Percentiles rank a stretch among this genome's conserved stretches.
Evolutionary conservation across 1,140 invertebrate genomes (phyloP).

Genomic region (Cataglyphis hispanica): DNA sequence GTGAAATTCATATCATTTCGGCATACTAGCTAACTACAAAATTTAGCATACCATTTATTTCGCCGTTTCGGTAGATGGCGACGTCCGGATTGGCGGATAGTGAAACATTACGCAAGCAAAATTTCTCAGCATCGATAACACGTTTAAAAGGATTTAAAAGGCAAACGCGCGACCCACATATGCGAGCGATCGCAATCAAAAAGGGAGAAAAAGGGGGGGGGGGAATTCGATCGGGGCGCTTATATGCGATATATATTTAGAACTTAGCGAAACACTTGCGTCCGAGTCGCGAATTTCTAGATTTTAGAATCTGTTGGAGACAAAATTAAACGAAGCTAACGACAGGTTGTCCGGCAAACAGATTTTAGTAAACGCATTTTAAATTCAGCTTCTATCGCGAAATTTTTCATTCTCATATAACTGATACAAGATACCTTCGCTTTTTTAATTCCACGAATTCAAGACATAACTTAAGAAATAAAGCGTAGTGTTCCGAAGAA

Average conservation of each 20-base stretch:
- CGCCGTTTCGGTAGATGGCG: constrained; percentile 70
- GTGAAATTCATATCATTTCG: constrained; percentile 50
- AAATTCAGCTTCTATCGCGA: not conserved
- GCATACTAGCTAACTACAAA: constrained; percentile 34
- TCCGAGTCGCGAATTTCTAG: not conserved
- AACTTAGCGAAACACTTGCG: not conserved
- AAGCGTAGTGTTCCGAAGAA: not conserved
- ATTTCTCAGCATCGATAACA: constrained; percentile 49
- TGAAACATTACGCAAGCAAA: constrained; percentile 65
- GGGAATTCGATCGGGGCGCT: constrained; percentile 3
- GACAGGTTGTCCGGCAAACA: not conserved
- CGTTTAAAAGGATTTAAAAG: constrained; percentile 22
- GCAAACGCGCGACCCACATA: not conserved
- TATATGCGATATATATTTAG: not conserved
- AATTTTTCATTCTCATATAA: not conserved
- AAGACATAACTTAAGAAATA: not conserved
- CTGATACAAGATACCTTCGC: not conserved
- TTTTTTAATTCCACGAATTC: not conserved
- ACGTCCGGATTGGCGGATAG: constrained; percentile 53
- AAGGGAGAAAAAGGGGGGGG: not conserved
- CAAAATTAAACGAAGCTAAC: constrained; percentile 17
- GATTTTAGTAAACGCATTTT: not conserved
- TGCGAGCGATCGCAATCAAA: constrained; percentile 1
- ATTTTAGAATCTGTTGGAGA: not conserved
- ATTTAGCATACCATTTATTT: constrained; percentile 61